Evolutionary conservation across 1,140 invertebrate species (phyloP), one percentile per base, ranked within the genome.

Genomic region (Saccostrea echinata): DNA sequence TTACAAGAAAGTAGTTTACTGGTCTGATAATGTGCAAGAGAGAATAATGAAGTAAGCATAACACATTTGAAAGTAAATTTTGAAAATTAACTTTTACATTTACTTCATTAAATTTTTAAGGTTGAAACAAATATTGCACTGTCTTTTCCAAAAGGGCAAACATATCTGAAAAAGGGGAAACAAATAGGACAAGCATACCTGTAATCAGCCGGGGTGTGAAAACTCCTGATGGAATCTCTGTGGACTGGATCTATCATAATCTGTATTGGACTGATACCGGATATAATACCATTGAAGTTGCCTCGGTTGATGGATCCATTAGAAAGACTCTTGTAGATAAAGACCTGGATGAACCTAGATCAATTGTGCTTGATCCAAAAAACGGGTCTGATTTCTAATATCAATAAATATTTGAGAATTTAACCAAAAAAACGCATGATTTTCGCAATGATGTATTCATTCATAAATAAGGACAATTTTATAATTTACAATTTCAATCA

Each of bases 181-280:
- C 35, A 8, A 61, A 55, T 21, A 30, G 16, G 21, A 35, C 83
- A 11, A 53, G 18, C 18, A 33, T 27, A 55, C 81, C 52, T 53
- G 64, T 89, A 16, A 68, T 88, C 43, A 68, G 51, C 16, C 81
- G 27, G n/a, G 55, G 85, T n/a, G 84, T 81, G 3, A 81, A 87
- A 43, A 90, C 97, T 12, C 97, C 98, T 0, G 98, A 99, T 95
- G 98, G 98, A 24, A 95, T 99, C 80, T 98, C 98, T 1, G 97
- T 99, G 57, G 98, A 99, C 95, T 99, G 98, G 98, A 97, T 99
- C 84, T 98, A 99, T 94, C 97, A 97, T 94, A 97, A 99, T 91
- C 96, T 99, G 81, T 99, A 99, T 95, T 99, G 98, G 97, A 99
- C 98, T 0, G 98, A 99, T 93, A 97, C 98, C 3, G 97, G 97